Percentiles rank a stretch among this genome's conserved stretches.
phyloP scores from a whole-genome alignment of 2,797 vertebrate species.

The Schizopygopsis pylzovi region DNA sequence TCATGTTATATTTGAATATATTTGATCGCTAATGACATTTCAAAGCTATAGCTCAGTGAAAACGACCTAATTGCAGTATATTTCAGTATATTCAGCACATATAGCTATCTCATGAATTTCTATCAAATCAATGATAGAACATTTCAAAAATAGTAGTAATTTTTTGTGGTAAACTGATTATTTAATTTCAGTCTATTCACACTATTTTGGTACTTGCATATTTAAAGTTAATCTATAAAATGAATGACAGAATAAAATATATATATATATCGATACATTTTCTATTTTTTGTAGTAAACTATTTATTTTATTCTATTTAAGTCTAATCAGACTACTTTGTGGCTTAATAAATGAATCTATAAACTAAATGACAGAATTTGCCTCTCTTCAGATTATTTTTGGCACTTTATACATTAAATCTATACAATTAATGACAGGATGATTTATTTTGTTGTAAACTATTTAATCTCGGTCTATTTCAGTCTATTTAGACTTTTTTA shows the following conservation, averaged over 20 bases:
- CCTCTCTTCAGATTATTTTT: not conserved
- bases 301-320: not conserved
- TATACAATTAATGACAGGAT: not conserved
- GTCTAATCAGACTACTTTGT: not conserved
- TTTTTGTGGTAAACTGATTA: not conserved
- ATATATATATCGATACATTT: no score
- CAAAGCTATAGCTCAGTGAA: not conserved
- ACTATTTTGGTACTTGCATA: not conserved
- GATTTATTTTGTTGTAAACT: not conserved
- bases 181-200: not conserved
- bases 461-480: not conserved
- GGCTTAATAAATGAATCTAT: not conserved
- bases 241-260: not conserved
- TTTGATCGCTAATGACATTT: not conserved
- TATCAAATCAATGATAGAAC: not conserved
- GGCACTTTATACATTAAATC: not conserved
- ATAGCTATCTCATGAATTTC: not conserved
- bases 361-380: not conserved
- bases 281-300: not conserved
- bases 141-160: not conserved
- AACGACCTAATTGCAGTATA: not conserved
- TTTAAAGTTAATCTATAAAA: not conserved
- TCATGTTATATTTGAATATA: not conserved
- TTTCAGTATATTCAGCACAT: not conserved
- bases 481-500: not conserved